Conservation (phyloP, 2,888 invertebrate genomes). For the Ischnus inquisitorius region DNA sequence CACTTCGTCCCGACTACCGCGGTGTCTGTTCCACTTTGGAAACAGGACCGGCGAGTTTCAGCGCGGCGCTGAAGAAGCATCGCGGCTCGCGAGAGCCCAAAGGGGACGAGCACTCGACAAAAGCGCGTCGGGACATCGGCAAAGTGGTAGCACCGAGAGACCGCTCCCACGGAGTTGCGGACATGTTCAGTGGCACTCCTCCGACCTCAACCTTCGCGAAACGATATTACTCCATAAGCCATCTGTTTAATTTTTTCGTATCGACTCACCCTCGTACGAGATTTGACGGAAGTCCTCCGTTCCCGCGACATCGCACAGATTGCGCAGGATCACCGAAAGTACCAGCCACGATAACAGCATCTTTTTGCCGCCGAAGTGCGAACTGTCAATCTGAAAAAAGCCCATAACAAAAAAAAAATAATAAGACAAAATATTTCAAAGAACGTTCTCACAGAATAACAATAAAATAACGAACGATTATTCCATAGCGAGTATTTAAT, state of each 20-base stretch:
- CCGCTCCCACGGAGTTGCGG: constrained; percentile 62
- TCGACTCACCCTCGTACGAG: constrained; percentile 81
- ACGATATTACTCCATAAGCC: constrained; percentile 22
- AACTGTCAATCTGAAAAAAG: constrained; percentile 38
- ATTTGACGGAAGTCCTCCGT: constrained; percentile 81
- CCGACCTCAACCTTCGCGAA: constrained; percentile 7
- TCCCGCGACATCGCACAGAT: constrained; percentile 66
- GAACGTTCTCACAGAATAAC: neutral
- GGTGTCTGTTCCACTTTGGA: constrained; percentile 53
- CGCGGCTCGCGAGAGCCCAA: neutral
- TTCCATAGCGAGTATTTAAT: neutral
- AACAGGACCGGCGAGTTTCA: constrained; percentile 71
- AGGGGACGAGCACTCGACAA: too few relatives aligned
- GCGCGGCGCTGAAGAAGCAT: constrained; percentile 47
- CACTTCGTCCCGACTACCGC: constrained; percentile 50
- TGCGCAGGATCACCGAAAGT: constrained; percentile 69
- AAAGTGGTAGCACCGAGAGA: constrained; percentile 30
- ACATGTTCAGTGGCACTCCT: constrained; percentile 55
- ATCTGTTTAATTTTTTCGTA: too few relatives aligned
- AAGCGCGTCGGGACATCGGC: constrained; percentile 29
- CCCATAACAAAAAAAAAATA: constrained; percentile 15
- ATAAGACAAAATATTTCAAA: neutral
- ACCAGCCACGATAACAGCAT: constrained; percentile 71
- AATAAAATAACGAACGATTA: neutral
- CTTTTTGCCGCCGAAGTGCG: constrained; percentile 41